Conservation (phyloP, 2,797 vertebrate species). For the Cyprinodon diabolis region DNA sequence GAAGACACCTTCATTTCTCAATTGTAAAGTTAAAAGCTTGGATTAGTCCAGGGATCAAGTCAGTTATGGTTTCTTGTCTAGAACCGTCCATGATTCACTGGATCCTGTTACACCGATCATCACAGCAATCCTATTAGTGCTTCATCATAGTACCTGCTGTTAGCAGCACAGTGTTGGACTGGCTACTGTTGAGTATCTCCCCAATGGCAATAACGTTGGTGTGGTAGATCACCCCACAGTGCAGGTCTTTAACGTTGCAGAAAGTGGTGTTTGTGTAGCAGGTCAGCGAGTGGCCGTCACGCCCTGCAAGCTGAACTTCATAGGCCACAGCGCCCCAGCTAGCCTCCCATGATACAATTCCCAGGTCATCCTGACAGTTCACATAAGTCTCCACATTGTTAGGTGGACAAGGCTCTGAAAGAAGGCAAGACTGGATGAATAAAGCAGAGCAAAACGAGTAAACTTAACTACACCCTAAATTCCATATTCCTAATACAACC, state of each 20-base stretch:
- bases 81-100: too few species aligned
- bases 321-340: slow-evolving; percentile 73
- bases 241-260: slow-evolving; percentile 68
- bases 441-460: background rate
- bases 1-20: too few species aligned
- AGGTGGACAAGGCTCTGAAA: slow-evolving; percentile 82
- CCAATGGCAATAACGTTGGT: slow-evolving; percentile 66
- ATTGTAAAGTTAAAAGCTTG: too few species aligned
- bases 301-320: slow-evolving; percentile 59
- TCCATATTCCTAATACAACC: background rate
- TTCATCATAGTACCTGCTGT: slow-evolving; percentile 67
- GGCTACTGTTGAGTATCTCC: slow-evolving; percentile 61
- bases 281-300: slow-evolving; percentile 64
- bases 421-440: background rate
- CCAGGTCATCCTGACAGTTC: slow-evolving; percentile 48
- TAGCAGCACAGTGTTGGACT: slow-evolving; percentile 60
- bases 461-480: too few species aligned
- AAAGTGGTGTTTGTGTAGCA: slow-evolving; percentile 62
- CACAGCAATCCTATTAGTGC: background rate
- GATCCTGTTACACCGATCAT: background rate
- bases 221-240: slow-evolving; percentile 77
- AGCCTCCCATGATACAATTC: slow-evolving; percentile 75
- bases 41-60: too few species aligned
- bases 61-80: too few species aligned
- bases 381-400: slow-evolving; percentile 55